Conservation (phyloP, 2,797 vertebrate species). For the Melanotaenia maccullochi region DNA sequence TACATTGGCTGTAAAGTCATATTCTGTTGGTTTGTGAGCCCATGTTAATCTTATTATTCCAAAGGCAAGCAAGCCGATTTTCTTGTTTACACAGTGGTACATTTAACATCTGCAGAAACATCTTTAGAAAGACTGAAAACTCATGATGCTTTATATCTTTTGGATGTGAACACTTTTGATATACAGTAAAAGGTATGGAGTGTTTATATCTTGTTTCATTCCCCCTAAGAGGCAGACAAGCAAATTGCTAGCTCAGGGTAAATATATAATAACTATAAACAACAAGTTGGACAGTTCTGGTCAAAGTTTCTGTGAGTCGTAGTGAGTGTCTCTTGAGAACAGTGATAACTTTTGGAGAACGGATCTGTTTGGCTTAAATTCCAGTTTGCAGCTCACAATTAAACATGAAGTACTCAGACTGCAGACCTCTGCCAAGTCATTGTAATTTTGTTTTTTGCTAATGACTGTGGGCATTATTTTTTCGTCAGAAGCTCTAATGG, state of each 20-base stretch:
- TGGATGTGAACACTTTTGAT: not conserved
- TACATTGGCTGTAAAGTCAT: not conserved
- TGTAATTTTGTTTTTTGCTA: too few species aligned
- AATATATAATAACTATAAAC: not conserved
- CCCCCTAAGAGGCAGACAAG: not conserved
- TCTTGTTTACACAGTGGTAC: not conserved
- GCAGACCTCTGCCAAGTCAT: too few species aligned
- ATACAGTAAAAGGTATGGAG: too few species aligned
- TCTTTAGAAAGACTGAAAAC: not conserved
- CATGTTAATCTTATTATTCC: too few species aligned
- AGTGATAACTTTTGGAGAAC: not conserved
- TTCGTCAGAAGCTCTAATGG: too few species aligned
- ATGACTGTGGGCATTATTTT: too few species aligned
- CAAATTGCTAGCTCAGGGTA: not conserved
- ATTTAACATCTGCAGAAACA: not conserved
- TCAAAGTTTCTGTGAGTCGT: too few species aligned
- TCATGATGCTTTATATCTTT: not conserved
- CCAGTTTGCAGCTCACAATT: not conserved
- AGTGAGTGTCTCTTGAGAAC: not conserved
- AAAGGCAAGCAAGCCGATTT: not conserved
- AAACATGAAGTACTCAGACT: not conserved
- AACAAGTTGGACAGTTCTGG: too few species aligned
- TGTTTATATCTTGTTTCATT: not conserved
- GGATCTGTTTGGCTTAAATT: not conserved
- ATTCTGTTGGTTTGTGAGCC: not conserved